phyloP scores from a whole-genome alignment of 2,888 invertebrate genomes.

The Megamerina dolium region DNA sequence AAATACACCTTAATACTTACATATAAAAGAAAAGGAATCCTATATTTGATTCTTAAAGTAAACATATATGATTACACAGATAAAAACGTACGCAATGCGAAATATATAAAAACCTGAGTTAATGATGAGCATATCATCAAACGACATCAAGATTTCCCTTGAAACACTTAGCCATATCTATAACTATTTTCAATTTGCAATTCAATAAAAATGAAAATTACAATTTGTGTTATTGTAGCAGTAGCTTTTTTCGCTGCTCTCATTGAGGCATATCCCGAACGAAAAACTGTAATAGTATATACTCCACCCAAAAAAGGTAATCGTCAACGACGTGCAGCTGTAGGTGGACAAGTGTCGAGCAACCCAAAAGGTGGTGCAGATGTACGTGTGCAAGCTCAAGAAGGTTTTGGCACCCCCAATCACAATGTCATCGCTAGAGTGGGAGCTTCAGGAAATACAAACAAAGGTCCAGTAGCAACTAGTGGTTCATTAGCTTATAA shows the following conservation, averaged over 20 bases:
- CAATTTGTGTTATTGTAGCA: slow-evolving; percentile 8
- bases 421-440: slow-evolving; percentile 35
- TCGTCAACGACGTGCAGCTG: slow-evolving; percentile 7
- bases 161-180: no score
- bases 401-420: slow-evolving; percentile 33
- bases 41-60: no score
- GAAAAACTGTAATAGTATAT: no score
- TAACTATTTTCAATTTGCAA: no score
- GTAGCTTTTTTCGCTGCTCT: slow-evolving; percentile 3
- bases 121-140: no score
- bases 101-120: no score
- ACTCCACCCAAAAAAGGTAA: no score
- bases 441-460: slow-evolving; percentile 26
- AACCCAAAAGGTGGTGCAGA: slow-evolving; percentile 36
- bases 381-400: slow-evolving; percentile 29
- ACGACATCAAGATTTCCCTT: no score
- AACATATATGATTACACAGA: no score
- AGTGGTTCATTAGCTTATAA: slow-evolving; percentile 24
- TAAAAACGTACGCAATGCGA: no score
- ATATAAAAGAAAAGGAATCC: no score
- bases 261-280: slow-evolving; percentile 9
- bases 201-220: slow-evolving; percentile 20
- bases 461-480: slow-evolving; percentile 23
- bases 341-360: slow-evolving; percentile 28
- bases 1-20: no score